phyloP scores from a whole-genome alignment of 2,797 vertebrate genomes.

The Miichthys miiuy region DNA sequence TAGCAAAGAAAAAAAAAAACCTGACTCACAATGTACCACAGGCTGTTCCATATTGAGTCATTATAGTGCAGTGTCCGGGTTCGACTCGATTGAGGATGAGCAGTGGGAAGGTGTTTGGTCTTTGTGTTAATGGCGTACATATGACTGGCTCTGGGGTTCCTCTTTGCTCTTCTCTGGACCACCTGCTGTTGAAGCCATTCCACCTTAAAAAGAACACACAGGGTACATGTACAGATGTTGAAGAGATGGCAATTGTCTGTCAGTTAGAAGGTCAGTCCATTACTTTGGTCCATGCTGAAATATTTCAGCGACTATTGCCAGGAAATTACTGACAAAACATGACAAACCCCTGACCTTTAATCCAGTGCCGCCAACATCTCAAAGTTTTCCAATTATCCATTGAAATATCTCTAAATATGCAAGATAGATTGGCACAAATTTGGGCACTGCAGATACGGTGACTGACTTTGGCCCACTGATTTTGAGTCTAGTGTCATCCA shows the following conservation, averaged over 20 bases:
- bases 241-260: not conserved
- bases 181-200: conserved; percentile 96
- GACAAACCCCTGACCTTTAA: not conserved
- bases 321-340: no score
- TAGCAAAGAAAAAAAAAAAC: conserved; percentile 37
- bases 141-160: conserved; percentile 82
- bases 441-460: not conserved
- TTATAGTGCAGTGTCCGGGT: conserved; percentile 84
- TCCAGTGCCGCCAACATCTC: not conserved
- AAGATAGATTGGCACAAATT: not conserved
- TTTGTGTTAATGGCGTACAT: conserved; percentile 44
- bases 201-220: conserved; percentile 85
- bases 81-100: conserved; percentile 24
- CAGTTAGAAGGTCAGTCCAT: not conserved
- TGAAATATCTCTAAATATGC: not conserved
- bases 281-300: not conserved
- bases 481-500: not conserved
- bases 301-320: no score
- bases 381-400: not conserved
- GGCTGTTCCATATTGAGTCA: conserved; percentile 90
- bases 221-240: not conserved
- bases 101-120: conserved; percentile 24
- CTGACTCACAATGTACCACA: conserved; percentile 94
- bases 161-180: conserved; percentile 89
- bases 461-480: not conserved